Evolutionary conservation across 2,888 invertebrate genomes (phyloP), one percentile per base, ranked within the genome.

Genomic region (Amitus sp.): DNA sequence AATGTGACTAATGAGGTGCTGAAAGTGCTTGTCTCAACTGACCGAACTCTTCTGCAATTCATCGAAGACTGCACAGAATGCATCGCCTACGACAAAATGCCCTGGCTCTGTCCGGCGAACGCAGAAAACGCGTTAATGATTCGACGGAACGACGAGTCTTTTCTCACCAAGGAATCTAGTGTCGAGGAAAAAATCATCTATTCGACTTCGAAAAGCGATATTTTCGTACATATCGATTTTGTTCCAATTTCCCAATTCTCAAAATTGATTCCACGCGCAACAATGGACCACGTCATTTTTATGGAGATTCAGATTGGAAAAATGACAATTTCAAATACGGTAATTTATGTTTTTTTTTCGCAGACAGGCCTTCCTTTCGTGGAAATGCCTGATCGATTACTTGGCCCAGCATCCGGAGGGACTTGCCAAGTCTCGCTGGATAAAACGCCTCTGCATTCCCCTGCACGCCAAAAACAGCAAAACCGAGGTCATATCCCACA

Each of bases 401-500:
- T 90, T 87, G 63, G 84, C 86, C n/a, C 75, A 86, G 34, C 84
- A 88, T 62, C 73, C 77, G 47, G 82, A 84, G 49, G 85, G 87
- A 68, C 78, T 87, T 19, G 84, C 85, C 28, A 84, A 87, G n/a
- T 71, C 82, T 0, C 90, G 90, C 77, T 87, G 90, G 66, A 82
- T 93, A 9, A 90, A 88, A 73, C 81, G 93, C 2, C 80, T 93
- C 3, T 83, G 90, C 37, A 89, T 90, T 50, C 93, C 93, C 0
- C 72, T 93, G 5, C 87, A 85, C 69, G 87, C 90, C 0, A 90
- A 90, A 55, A 90, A 92, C 80, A 89, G 90, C 0, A 90, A 88
- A 79, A 87, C 87, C 0, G 87, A 88, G 64, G 82, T 85, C 37
- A 87, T 89, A n/a, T 87, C 88, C 0, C 61, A 86, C n/a, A 88